Conservation (phyloP, 2,888 invertebrate species). For the Mythimna albipuncta region DNA sequence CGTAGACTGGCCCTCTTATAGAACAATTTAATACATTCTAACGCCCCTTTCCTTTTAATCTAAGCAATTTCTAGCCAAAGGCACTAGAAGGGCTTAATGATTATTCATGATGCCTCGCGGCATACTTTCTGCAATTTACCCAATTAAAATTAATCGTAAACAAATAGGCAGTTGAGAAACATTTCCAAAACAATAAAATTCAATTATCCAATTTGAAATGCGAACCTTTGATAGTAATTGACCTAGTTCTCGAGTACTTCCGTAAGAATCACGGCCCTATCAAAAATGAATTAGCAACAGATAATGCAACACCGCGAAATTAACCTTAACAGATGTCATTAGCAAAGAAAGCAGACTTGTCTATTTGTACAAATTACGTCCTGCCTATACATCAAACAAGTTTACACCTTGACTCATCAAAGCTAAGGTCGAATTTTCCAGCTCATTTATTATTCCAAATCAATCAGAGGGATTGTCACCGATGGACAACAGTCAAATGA, state of each 20-base stretch:
- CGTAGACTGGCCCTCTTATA: not conserved
- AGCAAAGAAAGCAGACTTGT: conserved; percentile 78
- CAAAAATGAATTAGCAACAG: conserved; percentile 77
- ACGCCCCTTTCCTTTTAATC: not conserved
- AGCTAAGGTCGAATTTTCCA: conserved; percentile 50
- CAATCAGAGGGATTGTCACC: conserved; percentile 67
- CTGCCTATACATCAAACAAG: conserved; percentile 43
- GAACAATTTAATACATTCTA: conserved; percentile 3
- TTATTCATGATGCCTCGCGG: conserved; percentile 36
- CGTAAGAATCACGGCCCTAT: conserved; percentile 69
- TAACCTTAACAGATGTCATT: conserved; percentile 77
- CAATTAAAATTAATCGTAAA: conserved; percentile 46
- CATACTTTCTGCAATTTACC: conserved; percentile 53
- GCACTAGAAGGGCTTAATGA: conserved; percentile 36
- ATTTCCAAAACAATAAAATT: conserved; percentile 47
- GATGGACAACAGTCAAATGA: conserved; percentile 59
- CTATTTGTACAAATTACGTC: conserved; percentile 67
- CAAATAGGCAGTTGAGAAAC: conserved; percentile 32
- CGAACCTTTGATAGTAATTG: conserved; percentile 46
- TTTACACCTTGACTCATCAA: conserved; percentile 35
- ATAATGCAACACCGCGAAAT: conserved; percentile 72
- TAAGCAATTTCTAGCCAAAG: conserved; percentile 11
- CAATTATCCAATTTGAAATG: conserved; percentile 50
- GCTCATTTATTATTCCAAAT: conserved; percentile 65
- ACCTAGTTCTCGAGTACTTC: conserved; percentile 52